phyloP scores from a whole-genome alignment of 1,140 invertebrate genomes.

The Bombus pascuorum region DNA sequence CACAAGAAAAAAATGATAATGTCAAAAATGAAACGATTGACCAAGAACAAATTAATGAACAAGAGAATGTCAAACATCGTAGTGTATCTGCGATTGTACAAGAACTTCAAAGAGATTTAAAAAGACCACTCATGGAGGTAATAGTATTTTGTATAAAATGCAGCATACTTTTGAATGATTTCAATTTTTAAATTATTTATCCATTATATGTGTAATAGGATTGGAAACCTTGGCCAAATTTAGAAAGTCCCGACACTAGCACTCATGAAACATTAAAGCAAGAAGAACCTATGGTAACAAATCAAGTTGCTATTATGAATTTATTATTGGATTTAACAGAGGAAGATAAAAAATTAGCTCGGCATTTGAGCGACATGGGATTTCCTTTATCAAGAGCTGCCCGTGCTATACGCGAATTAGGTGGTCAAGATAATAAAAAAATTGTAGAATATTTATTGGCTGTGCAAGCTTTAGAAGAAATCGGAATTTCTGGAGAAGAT shows the following conservation, averaged over 20 bases:
- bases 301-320: slow-evolving; percentile 63
- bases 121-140: slow-evolving; percentile 82
- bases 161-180: neutral
- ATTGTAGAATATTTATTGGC: slow-evolving; percentile 83
- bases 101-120: slow-evolving; percentile 87
- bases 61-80: slow-evolving; percentile 83
- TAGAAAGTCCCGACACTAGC: slow-evolving; percentile 69
- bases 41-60: slow-evolving; percentile 72
- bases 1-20: slow-evolving; percentile 64
- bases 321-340: slow-evolving; percentile 73
- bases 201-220: slow-evolving; percentile 73
- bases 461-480: slow-evolving; percentile 85
- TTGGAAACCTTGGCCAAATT: slow-evolving; percentile 78
- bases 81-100: slow-evolving; percentile 89
- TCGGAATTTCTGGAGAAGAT: slow-evolving; percentile 87
- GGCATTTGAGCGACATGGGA: slow-evolving; percentile 91
- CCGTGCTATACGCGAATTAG: slow-evolving; percentile 88
- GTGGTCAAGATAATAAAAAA: slow-evolving; percentile 91
- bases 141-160: slow-evolving; percentile 2
- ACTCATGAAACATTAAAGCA: slow-evolving; percentile 35
- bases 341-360: slow-evolving; percentile 86
- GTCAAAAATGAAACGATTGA: slow-evolving; percentile 69
- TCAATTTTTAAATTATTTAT: neutral
- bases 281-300: slow-evolving; percentile 47
- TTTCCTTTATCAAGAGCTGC: slow-evolving; percentile 91